Base-by-base conservation (phyloP, 2,888 invertebrate species). In the Dynastes grantii region DNA sequence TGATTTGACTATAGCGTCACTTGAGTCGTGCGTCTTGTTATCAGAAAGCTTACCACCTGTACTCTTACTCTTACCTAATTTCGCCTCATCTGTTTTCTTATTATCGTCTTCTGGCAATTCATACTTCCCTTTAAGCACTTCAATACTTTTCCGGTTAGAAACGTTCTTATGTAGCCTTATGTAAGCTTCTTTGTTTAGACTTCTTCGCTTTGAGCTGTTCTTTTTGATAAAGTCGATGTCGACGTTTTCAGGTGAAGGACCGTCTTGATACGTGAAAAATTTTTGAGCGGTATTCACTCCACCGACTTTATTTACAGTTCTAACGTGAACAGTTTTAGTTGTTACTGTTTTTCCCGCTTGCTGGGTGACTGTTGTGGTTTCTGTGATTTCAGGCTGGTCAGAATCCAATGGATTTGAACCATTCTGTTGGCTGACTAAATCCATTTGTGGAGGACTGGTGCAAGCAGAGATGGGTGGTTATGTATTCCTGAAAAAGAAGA, bases 51-150 rank as follows among this genome's bases (percentile, higher is more conserved):
- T 70, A 5, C 45, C 32, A n/a, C 37, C 32, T 11, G n/a, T 32
- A 11, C 51, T 22, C 6, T 22, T 1, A 6, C 22, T 5, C 22
- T 58, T 61, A 16, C 6, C 32, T 29, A 49, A 29, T 13, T 78
- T 61, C 5, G 0, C 61, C 6, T 67, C 16, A 32, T 67, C 68
- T 45, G 45, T 9, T 27, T 27, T 22, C 2, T 40, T 75, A 27
- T 61, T 40, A 4, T 61, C 45, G 22, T 6, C 27, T 27, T 63
- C 37, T 6, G 53, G 3, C 32, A 40, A 8, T 78, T 82, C 82
- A 53, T 81, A 82, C 55, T 73, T 80, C 32, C 68, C 82, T 63
- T 83, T 81, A 53, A 82, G 73, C 37, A 78, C 78, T 76, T 81
- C 80, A 13, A 81, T 80, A 67, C 79, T 80, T 22, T 78, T 78